Base-by-base conservation (phyloP, 2,888 invertebrate species). In the Nemapogon koenigi region DNA sequence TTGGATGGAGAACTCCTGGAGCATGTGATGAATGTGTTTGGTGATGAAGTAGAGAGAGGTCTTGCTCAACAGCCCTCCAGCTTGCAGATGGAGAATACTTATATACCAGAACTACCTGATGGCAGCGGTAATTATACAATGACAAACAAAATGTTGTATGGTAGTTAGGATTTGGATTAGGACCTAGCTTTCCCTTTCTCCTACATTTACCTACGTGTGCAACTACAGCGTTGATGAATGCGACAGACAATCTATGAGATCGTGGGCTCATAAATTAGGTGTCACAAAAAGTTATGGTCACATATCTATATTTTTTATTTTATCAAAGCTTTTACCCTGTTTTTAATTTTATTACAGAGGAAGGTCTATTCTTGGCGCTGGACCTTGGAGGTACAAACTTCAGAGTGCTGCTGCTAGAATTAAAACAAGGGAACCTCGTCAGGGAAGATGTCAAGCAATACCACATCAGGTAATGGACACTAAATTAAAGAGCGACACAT, bases 331-430 rank as follows among this genome's bases (percentile, higher is more conserved):
- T n/a, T n/a, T n/a, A n/a, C n/a, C n/a, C n/a, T n/a, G n/a, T n/a
- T n/a, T n/a, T n/a, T n/a, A n/a, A n/a, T n/a, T 10, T 18, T 28
- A 26, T 57, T 53, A 1, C 56, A 88, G 88, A 89, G 72, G 82
- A 85, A 46, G 91, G 90, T 0, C 76, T 85, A 35, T 91, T 83
- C 59, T 62, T 91, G 47, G 90, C 91, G 2, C 64, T 91, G 46
- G 91, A 92, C 62, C 79, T 92, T 41, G 91, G 91, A 2, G 91
- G 91, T 14, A 91, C 91, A 16, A 90, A 91, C 69, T 90, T 91
- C 61, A 81, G 91, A 7, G 84, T 91, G 10, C 70, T 91, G 16
- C 66, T 87, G 27, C 61, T 90, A 48, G 84, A 85, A 48, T 63
- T 91, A 45, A 54, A 53, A 3, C 63, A 67, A 7, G 87, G 87